Evolutionary conservation across 2,888 invertebrate species (phyloP).

Genomic region (Troides aeacus): DNA sequence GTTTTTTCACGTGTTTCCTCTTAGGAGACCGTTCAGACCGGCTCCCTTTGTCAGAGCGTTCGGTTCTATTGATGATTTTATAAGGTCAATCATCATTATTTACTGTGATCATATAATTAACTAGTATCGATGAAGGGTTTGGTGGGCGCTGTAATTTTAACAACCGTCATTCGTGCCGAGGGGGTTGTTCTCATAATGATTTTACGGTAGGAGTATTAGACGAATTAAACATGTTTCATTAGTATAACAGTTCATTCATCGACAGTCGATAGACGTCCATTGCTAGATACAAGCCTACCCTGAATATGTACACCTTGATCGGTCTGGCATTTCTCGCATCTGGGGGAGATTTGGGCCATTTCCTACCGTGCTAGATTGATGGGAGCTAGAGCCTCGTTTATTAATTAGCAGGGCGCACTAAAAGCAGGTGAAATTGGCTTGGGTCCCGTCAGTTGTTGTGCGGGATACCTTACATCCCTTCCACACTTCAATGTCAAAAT

Average conservation of each 20-base stretch:
- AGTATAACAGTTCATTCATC: not conserved
- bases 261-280: no score
- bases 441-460: no score
- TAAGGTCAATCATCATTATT: constrained; percentile 76
- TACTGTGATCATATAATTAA: constrained; percentile 73
- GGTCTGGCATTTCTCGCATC: no score
- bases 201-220: constrained; percentile 28
- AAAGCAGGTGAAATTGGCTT: no score
- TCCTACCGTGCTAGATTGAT: no score
- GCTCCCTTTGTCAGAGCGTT: constrained; percentile 59
- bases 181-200: constrained; percentile 18
- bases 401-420: no score
- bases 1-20: constrained; percentile 60
- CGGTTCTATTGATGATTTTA: constrained; percentile 77
- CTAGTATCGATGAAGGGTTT: constrained; percentile 61
- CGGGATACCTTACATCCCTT: no score
- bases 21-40: constrained; percentile 52
- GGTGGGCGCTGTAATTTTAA: constrained; percentile 37
- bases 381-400: no score
- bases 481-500: no score
- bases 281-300: no score
- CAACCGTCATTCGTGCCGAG: constrained; percentile 30
- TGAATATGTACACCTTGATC: no score
- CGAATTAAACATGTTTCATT: constrained; percentile 17
- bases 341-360: no score